These are phyloP conservation scores for Mesitornis unicolor DNA, from an alignment of 2,113 vertebrate species.

Conservation along the genomic window DNA sequence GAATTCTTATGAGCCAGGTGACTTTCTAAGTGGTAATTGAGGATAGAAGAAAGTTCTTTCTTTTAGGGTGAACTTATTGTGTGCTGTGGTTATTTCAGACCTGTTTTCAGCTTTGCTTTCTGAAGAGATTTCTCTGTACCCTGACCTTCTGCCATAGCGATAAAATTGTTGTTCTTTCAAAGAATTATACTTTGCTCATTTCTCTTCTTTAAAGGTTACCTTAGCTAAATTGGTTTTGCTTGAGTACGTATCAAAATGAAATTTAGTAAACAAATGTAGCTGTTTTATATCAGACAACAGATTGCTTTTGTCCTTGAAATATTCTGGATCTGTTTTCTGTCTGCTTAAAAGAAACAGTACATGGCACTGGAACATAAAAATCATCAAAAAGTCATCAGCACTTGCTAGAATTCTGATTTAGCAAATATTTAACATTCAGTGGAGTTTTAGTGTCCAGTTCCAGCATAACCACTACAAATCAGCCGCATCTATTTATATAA, in stretches of 20 bases:
- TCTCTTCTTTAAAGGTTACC: conserved; percentile 49
- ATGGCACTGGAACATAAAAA: not conserved
- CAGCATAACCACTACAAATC: not conserved
- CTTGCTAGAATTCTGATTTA: not conserved
- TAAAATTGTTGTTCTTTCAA: conserved; percentile 27
- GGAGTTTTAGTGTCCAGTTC: not conserved
- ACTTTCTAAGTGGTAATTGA: not conserved
- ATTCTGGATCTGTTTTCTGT: not conserved
- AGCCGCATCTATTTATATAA: not conserved
- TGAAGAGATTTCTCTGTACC: conserved; percentile 8
- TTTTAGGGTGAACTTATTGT: not conserved
- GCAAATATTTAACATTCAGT: conserved; percentile 14
- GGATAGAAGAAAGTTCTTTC: not conserved
- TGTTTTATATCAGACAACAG: conserved; percentile 8
- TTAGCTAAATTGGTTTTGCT: conserved; percentile 44
- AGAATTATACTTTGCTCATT: conserved; percentile 9
- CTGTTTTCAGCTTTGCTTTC: not conserved
- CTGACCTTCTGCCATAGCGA: not conserved
- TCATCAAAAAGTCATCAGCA: not conserved
- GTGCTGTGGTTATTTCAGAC: not conserved
- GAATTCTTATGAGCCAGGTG: not conserved
- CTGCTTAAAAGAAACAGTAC: not conserved
- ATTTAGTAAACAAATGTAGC: conserved; percentile 59
- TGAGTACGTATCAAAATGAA: conserved; percentile 4
- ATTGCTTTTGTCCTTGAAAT: conserved; percentile 55